These are phyloP conservation scores for Ischnura elegans DNA, from an alignment of 2,888 invertebrate species.

Conservation along the genomic window DNA sequence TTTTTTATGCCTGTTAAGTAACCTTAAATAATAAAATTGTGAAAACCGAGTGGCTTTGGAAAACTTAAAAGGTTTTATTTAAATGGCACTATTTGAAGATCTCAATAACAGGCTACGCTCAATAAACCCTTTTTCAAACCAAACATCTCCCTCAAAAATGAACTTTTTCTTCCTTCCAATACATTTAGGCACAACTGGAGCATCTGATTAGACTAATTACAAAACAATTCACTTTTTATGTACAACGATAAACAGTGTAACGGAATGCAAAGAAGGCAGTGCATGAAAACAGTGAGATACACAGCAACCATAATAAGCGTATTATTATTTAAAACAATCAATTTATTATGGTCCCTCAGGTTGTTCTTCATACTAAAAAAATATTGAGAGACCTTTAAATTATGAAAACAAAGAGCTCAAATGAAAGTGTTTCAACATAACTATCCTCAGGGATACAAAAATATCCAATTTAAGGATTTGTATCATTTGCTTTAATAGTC, in stretches of 20 bases:
- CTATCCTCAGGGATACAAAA: conserved; percentile 47
- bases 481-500: conserved; percentile 6
- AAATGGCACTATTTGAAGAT: conserved; percentile 54
- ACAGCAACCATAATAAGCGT: conserved; percentile 58
- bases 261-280: conserved; percentile 67
- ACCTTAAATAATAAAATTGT: neutral
- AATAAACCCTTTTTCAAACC: conserved; percentile 15
- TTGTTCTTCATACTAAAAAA: conserved; percentile 41
- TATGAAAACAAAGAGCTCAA: conserved; percentile 21
- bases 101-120: conserved; percentile 41
- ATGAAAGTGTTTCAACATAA: conserved; percentile 24
- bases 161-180: conserved; percentile 54
- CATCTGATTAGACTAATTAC: conserved; percentile 50
- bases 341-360: conserved; percentile 62
- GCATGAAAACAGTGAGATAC: conserved; percentile 58
- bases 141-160: conserved; percentile 48
- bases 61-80: neutral
- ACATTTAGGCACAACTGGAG: conserved; percentile 64
- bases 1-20: neutral
- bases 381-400: conserved; percentile 52
- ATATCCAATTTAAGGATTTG: conserved; percentile 33
- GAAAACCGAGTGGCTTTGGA: neutral
- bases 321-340: conserved; percentile 28
- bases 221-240: conserved; percentile 47
- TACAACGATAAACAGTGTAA: conserved; percentile 63